Evolutionary conservation across 2,113 vertebrate species (phyloP).

Genomic region (Addax nasomaculatus): DNA sequence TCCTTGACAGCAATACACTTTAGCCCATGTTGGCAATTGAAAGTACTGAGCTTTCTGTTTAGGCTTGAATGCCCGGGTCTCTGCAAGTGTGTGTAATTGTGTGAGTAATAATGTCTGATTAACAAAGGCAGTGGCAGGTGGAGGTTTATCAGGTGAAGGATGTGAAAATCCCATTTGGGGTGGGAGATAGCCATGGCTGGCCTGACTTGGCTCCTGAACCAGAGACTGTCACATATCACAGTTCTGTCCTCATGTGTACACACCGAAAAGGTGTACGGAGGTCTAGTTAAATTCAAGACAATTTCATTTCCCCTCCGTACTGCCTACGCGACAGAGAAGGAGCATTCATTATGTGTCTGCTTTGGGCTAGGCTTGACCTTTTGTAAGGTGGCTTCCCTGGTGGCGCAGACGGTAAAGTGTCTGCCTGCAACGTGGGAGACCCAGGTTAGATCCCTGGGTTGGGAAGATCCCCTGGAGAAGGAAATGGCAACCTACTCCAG

Average conservation of each 20-base stretch:
- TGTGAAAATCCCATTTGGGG: background rate
- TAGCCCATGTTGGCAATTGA: background rate
- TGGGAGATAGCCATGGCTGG: background rate
- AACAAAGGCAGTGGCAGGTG: background rate
- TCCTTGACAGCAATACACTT: background rate
- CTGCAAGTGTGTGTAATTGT: background rate
- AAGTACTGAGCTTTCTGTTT: background rate
- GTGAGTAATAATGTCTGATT: background rate
- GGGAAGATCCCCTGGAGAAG: background rate
- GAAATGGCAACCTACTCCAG: background rate
- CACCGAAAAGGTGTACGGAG: background rate
- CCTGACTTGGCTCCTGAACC: background rate
- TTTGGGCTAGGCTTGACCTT: background rate
- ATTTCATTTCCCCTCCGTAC: background rate
- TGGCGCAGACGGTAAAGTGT: background rate
- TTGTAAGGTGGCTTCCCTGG: background rate
- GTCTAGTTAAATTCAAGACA: background rate
- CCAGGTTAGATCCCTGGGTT: background rate
- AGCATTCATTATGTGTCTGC: background rate
- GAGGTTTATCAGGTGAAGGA: background rate
- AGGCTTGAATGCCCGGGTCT: background rate
- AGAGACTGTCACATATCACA: background rate
- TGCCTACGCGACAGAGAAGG: background rate
- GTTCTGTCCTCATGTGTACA: background rate
- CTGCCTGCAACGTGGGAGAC: background rate